Evolutionary conservation across 2,888 invertebrate genomes (phyloP), one percentile per base, ranked within the genome.

Genomic region (Aethes cnicana): DNA sequence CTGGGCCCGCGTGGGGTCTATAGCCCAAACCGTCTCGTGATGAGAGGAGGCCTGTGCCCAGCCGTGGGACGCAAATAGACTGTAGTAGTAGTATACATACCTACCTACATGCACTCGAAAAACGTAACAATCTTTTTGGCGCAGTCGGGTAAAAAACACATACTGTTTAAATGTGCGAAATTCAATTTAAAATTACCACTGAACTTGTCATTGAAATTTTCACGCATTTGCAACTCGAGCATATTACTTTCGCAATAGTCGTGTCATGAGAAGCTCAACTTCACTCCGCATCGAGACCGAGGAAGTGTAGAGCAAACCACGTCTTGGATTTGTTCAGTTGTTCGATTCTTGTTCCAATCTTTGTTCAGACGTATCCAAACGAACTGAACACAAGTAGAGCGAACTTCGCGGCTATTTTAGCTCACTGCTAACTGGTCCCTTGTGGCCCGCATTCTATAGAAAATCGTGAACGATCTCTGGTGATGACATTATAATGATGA

Each of bases 351-450:
- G 46, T 52, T 46, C 37, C 52, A 46, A 52, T 52, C 44, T 52
- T 42, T 42, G 41, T 42, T 49, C 46, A 43, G 47, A 49, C 46
- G 42, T 47, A 25, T 59, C 47, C 25, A 37, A 63, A 60, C 49
- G 43, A 55, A 49, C 49, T 39, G 53, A 58, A 64, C 57, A 60
- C 63, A 67, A 68, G 63, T 61, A 53, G 54, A 49, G 47, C 57
- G 56, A 69, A 69, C 63, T 69, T 69, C 52, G 59, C 59, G 57
- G 55, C 47, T 49, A 62, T 64, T 66, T 67, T 58, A 64, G 42
- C 42, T 41, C 43, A 63, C 59, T 56, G 54, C 47, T 56, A 57
- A 60, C 54, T 42, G 59, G 60, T 53, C 61, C 65, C 63, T 66
- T 64, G 65, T 63, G 58, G 36, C 55, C 62, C 58, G 65, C 62